Percentiles rank a stretch among this genome's conserved stretches.
phyloP scores from a whole-genome alignment of 2,888 invertebrate genomes.

The Blera fallax region DNA sequence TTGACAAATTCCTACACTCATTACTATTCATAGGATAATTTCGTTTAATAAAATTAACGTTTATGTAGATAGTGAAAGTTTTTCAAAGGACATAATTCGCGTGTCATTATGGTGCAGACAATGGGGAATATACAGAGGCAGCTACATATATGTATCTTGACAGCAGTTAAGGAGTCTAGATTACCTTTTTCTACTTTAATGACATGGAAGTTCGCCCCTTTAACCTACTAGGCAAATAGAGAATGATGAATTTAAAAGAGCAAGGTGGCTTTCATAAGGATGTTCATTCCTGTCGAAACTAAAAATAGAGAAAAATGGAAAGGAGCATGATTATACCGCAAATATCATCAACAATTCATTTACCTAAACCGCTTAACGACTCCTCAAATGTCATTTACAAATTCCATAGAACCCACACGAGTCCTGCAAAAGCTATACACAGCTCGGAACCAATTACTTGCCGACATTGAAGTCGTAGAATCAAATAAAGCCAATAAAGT shows the following conservation, averaged over 20 bases:
- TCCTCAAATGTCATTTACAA: not conserved
- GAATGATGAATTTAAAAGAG: too few species aligned
- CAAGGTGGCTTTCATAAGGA: too few species aligned
- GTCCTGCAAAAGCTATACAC: not conserved
- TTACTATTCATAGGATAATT: constrained; percentile 26
- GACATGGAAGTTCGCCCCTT: too few species aligned
- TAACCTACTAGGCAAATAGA: too few species aligned
- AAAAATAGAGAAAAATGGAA: too few species aligned
- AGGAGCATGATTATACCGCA: not conserved
- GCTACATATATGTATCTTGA: too few species aligned
- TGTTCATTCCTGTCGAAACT: too few species aligned
- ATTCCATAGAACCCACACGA: not conserved
- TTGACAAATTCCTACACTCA: constrained; percentile 9
- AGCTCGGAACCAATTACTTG: not conserved
- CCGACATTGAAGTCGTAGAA: not conserved
- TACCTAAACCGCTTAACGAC: not conserved
- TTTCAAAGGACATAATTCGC: not conserved
- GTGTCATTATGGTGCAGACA: not conserved
- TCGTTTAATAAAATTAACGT: constrained; percentile 9
- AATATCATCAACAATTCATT: not conserved
- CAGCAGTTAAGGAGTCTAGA: too few species aligned
- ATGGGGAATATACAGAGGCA: not conserved
- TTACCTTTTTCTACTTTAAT: too few species aligned
- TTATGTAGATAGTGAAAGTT: not conserved
- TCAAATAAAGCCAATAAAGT: not conserved